Percentiles rank a stretch among this genome's conserved stretches.
Evolutionary conservation across 2,113 vertebrate species (phyloP).

Genomic region (Varanus salvator): DNA sequence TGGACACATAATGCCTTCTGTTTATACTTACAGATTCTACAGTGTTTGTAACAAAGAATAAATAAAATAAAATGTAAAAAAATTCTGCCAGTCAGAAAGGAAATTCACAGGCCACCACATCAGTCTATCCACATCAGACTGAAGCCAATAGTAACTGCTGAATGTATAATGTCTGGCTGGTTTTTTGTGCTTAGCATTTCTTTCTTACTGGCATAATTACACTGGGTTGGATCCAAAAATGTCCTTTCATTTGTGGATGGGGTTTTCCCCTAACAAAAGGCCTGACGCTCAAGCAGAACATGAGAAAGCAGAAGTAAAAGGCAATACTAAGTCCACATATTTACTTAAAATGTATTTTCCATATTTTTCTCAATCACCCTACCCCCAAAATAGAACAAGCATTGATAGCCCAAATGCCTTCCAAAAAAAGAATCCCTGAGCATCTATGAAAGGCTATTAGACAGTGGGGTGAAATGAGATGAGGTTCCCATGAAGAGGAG

Average conservation of each 20-base stretch:
- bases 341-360: no score
- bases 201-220: background rate
- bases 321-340: no score
- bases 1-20: background rate
- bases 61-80: no score
- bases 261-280: no score
- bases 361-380: no score
- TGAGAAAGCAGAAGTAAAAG: background rate
- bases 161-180: background rate
- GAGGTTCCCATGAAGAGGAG: no score
- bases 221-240: background rate
- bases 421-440: no score
- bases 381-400: no score
- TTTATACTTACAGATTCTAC: background rate
- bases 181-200: background rate
- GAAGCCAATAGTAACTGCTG: background rate
- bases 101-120: background rate
- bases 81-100: rapidly evolving
- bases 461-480: no score
- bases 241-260: background rate
- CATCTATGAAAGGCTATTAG: no score
- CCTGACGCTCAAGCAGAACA: background rate
- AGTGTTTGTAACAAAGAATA: rapidly evolving
- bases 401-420: no score
- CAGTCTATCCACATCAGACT: background rate